phyloP scores from a whole-genome alignment of 2,797 vertebrate genomes.

The Pygocentrus nattereri region DNA sequence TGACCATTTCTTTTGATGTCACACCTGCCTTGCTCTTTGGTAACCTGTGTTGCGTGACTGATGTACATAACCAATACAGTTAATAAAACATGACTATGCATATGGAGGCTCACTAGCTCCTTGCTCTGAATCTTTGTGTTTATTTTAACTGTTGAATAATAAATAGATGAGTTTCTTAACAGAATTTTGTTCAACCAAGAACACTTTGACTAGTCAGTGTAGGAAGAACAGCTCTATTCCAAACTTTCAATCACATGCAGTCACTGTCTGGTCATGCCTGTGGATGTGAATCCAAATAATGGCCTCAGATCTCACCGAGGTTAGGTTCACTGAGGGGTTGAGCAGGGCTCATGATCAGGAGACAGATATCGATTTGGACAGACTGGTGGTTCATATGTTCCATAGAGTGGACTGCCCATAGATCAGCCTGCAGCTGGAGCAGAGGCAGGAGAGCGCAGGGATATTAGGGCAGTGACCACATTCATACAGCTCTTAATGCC shows the following conservation, averaged over 20 bases:
- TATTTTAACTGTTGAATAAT: too few relatives aligned
- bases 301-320: conserved; percentile 65
- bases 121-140: too few relatives aligned
- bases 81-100: too few relatives aligned
- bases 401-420: conserved; percentile 76
- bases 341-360: conserved; percentile 77
- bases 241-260: background rate
- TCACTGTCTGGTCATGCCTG: conserved; percentile 50
- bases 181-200: background rate
- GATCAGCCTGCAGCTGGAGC: conserved; percentile 78
- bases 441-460: conserved; percentile 50
- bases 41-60: too few relatives aligned
- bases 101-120: too few relatives aligned
- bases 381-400: conserved; percentile 67
- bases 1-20: too few relatives aligned
- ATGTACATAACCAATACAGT: too few relatives aligned
- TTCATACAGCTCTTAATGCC: conserved; percentile 34
- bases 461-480: conserved; percentile 12
- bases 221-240: background rate
- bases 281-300: conserved; percentile 60
- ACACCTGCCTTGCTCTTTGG: too few relatives aligned
- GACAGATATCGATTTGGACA: conserved; percentile 79
- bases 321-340: conserved; percentile 77
- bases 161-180: background rate
- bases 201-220: background rate